These are phyloP conservation scores for Heliconius ismenius DNA, from an alignment of 2,888 invertebrate genomes.

Conservation along the genomic window DNA sequence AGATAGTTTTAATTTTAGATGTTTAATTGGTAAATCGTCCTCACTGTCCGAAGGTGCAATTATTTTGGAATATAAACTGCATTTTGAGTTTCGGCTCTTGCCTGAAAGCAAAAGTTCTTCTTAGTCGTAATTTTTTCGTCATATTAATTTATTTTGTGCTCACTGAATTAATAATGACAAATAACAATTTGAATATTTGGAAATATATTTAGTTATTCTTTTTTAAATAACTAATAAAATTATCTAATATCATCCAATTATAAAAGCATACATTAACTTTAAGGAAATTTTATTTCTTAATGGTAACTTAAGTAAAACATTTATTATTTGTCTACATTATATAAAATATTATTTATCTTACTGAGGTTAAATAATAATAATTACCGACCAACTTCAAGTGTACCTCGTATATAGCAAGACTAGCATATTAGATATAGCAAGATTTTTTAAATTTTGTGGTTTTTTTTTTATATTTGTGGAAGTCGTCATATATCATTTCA, in stretches of 20 bases:
- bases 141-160: background rate
- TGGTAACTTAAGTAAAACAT: background rate
- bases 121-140: constrained; percentile 34
- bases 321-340: background rate
- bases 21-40: constrained; percentile 29
- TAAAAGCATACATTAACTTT: background rate
- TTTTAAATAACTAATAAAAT: background rate
- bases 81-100: constrained; percentile 33
- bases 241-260: background rate
- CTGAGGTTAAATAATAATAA: too few species aligned
- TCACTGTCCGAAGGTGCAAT: constrained; percentile 32
- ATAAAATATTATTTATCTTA: background rate
- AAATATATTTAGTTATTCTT: background rate
- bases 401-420: too few species aligned
- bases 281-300: background rate
- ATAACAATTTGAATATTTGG: background rate
- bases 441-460: too few species aligned
- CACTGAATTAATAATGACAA: background rate
- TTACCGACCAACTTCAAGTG: too few species aligned
- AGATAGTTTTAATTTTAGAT: constrained; percentile 23
- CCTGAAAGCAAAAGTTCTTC: constrained; percentile 49
- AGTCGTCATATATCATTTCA: too few species aligned
- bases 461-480: too few species aligned
- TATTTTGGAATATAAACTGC: constrained; percentile 12
- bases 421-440: too few species aligned